Percentiles rank a stretch among this genome's conserved stretches.
phyloP scores from a whole-genome alignment of 2,888 invertebrate genomes.

The Conops quadrifasciatus region DNA sequence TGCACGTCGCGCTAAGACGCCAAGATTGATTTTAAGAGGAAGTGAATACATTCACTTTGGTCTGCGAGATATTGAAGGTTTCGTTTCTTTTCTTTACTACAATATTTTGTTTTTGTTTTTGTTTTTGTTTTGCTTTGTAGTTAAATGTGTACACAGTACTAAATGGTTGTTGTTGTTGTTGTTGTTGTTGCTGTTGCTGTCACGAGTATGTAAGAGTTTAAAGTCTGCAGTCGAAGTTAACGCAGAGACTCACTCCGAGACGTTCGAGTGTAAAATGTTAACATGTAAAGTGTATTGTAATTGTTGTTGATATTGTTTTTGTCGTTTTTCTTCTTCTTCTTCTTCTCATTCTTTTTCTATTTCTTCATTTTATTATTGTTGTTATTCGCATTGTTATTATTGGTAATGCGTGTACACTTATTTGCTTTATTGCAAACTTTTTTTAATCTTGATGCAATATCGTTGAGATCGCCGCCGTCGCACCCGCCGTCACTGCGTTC shows the following conservation, averaged over 20 bases:
- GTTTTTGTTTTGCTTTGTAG: background rate
- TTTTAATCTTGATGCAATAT: conserved; percentile 51
- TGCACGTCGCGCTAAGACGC: conserved; percentile 43
- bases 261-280: background rate
- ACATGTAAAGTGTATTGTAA: background rate
- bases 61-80: conserved; percentile 47
- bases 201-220: background rate
- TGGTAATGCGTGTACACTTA: conserved; percentile 40
- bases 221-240: background rate
- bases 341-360: conserved; percentile 25
- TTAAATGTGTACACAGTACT: too few species aligned
- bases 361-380: conserved; percentile 23
- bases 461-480: conserved; percentile 40
- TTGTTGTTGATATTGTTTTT: conserved; percentile 19
- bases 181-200: conserved; percentile 38
- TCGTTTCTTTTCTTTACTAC: conserved; percentile 41
- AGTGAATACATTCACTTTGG: conserved; percentile 52
- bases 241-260: background rate
- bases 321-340: conserved; percentile 13
- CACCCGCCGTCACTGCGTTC: background rate
- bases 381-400: conserved; percentile 16
- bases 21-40: conserved; percentile 65
- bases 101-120: conserved; percentile 7
- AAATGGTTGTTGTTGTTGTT: conserved; percentile 37
- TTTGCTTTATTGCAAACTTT: conserved; percentile 55